A percentile compares a stretch with the other conserved stretches of the same genome.
Evolutionary conservation across 2,888 invertebrate genomes (phyloP).

Genomic region (Arrhopalites spinosus): DNA sequence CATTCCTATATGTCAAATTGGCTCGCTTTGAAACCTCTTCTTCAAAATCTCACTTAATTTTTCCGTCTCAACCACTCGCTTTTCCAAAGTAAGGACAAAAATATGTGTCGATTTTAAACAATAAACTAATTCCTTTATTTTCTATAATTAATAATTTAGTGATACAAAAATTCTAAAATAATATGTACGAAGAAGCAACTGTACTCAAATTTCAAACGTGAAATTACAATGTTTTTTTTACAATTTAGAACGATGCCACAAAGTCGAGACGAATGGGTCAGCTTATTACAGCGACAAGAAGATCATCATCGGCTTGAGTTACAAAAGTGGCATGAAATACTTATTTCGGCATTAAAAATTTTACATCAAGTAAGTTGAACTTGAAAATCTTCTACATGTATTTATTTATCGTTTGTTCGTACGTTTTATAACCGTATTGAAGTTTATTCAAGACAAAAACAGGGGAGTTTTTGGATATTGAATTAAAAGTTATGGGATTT

Average conservation of each 20-base stretch:
- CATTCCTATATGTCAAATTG: slow-evolving; percentile 81
- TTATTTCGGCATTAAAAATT: slow-evolving; percentile 59
- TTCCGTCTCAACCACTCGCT: slow-evolving; percentile 56
- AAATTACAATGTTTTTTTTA: slow-evolving; percentile 58
- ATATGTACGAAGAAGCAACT: too few species aligned
- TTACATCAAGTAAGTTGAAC: slow-evolving; percentile 56
- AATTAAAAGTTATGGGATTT: too few species aligned
- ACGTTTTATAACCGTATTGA: too few species aligned
- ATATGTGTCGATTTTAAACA: not conserved
- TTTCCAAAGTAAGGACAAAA: slow-evolving; percentile 34
- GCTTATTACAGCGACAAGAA: slow-evolving; percentile 76
- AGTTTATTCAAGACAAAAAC: too few species aligned
- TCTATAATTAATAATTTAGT: not conserved
- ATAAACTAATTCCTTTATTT: not conserved
- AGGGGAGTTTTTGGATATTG: too few species aligned
- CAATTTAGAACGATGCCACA: slow-evolving; percentile 69
- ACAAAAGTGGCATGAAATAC: slow-evolving; percentile 73
- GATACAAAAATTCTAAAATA: too few species aligned
- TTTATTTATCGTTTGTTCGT: too few species aligned
- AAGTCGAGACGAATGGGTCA: slow-evolving; percentile 80
- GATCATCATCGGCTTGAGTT: slow-evolving; percentile 79
- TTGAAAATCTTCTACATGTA: not conserved
- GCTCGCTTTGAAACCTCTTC: slow-evolving; percentile 65
- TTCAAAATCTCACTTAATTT: slow-evolving; percentile 59
- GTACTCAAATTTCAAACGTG: too few species aligned